These are phyloP conservation scores for Masnerella sp. DNA, from an alignment of 2,888 invertebrate species.

Conservation along the genomic window DNA sequence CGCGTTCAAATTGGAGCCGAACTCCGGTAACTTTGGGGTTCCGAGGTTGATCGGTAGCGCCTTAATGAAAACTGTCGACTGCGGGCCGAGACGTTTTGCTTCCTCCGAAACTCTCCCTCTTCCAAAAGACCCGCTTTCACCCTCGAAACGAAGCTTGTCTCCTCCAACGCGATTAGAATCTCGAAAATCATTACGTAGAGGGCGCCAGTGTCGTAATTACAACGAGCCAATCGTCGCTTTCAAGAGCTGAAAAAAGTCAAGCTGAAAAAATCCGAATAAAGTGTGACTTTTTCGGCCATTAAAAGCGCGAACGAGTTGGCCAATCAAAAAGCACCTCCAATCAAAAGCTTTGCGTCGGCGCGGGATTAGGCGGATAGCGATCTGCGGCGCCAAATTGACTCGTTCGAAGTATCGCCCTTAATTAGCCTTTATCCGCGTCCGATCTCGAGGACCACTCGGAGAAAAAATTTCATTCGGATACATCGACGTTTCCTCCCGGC, in stretches of 20 bases:
- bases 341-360: constrained; percentile 8
- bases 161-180: constrained; percentile 71
- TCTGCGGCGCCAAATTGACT: constrained; percentile 4
- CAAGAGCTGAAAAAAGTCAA: no score
- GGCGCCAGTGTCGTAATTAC: constrained; percentile 49
- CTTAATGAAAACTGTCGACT: constrained; percentile 58
- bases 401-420: constrained; percentile 2
- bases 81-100: constrained; percentile 46
- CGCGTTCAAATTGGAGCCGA: constrained; percentile 42
- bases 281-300: no score
- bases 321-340: constrained; percentile 6
- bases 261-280: no score
- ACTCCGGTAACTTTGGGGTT: constrained; percentile 46
- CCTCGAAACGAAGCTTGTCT: constrained; percentile 66
- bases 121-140: constrained; percentile 49
- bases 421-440: constrained; percentile 13
- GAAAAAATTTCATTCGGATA: no score
- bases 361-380: constrained; percentile 8
- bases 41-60: constrained; percentile 52
- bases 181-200: constrained; percentile 71
- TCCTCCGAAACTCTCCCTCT: no score
- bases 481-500: no score
- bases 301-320: constrained; percentile 23
- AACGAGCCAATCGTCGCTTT: constrained; percentile 50
- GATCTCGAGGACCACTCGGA: constrained; percentile 1